Base-by-base conservation (phyloP, 1,140 invertebrate genomes). In the Megathymus violae region DNA sequence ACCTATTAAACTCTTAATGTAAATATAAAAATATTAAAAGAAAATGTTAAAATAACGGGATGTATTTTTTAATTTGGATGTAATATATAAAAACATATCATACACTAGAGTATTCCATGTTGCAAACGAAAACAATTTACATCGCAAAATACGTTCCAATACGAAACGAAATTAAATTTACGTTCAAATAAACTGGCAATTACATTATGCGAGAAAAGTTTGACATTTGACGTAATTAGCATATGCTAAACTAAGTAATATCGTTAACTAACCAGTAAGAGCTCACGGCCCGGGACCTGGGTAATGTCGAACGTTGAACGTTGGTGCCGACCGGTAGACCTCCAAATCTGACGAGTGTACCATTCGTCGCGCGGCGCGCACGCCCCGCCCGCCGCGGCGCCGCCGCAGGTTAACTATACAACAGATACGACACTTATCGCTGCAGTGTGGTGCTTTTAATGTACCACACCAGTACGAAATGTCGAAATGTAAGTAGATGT, bases 291-390 rank as follows among this genome's bases (percentile, higher is more conserved):
- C n/a, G n/a, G n/a, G n/a, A n/a, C n/a, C n/a, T n/a, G n/a, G n/a
- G n/a, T n/a, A n/a, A n/a, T n/a, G n/a, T n/a, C n/a, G n/a, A n/a
- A n/a, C n/a, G n/a, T n/a, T n/a, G n/a, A n/a, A n/a, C n/a, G n/a
- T n/a, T n/a, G n/a, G 27, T 17, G 40, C 31, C 27, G 54, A 70
- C 52, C 22, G 17, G 67, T 58, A 66, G 66, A 69, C 66, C 70
- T 69, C 62, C 62, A 67, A 70, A 62, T 51, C 14, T 15, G 43
- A 34, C 44, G 17, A 16, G 17, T 15, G 15, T 36, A 31, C 10
- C 40, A 63, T 64, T 58, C 56, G 56, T 61, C 48, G 44, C 54
- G 17, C 9, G 27, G 44, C 54, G 11, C 13, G 10, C 61, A 22
- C 22, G 51, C 66, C 66, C 43, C 66, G 61, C 70, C 66, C n/a